A percentile compares a stretch with the other conserved stretches of the same genome.
Conservation (phyloP, 2,888 invertebrate species). For the Drosophila cognata region DNA sequence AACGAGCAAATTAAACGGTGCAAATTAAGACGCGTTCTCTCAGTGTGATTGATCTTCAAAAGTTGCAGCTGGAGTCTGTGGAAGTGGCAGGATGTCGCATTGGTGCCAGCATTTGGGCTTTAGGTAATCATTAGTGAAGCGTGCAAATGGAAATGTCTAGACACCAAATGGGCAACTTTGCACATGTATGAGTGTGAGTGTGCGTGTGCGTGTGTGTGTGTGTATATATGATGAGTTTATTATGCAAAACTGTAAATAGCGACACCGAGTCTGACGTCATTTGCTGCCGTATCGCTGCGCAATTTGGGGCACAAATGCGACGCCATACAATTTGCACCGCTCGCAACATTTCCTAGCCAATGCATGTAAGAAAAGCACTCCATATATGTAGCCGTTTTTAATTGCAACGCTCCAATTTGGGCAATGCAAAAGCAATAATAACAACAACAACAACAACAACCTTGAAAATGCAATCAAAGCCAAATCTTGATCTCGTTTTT, state of each 20-base stretch:
- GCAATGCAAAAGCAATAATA: constrained; percentile 63
- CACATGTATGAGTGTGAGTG: constrained; percentile 1
- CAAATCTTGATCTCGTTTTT: constrained; percentile 79
- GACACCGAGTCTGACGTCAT: constrained; percentile 62
- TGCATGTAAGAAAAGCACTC: constrained; percentile 33
- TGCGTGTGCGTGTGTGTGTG: constrained; percentile 1
- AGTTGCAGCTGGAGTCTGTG: not conserved
- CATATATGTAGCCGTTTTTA: constrained; percentile 69
- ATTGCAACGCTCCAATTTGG: constrained; percentile 75
- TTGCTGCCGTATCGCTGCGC: constrained; percentile 21
- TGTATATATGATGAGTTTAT: constrained; percentile 16
- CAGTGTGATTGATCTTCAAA: constrained; percentile 24
- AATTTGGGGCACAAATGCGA: constrained; percentile 51
- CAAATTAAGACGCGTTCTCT: constrained; percentile 22
- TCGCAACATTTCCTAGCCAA: constrained; percentile 48
- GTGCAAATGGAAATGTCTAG: constrained; percentile 45
- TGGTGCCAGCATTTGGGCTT: constrained; percentile 71
- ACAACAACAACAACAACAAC: constrained; percentile 60
- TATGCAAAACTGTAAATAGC: constrained; percentile 54
- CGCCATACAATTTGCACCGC: constrained; percentile 28
- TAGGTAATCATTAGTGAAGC: constrained; percentile 56
- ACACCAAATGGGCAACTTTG: constrained; percentile 31
- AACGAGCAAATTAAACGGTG: constrained; percentile 19
- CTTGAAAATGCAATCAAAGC: constrained; percentile 77
- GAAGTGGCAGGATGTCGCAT: constrained; percentile 54